Conservation (phyloP, 2,888 invertebrate species). For the Anticlea derivata region DNA sequence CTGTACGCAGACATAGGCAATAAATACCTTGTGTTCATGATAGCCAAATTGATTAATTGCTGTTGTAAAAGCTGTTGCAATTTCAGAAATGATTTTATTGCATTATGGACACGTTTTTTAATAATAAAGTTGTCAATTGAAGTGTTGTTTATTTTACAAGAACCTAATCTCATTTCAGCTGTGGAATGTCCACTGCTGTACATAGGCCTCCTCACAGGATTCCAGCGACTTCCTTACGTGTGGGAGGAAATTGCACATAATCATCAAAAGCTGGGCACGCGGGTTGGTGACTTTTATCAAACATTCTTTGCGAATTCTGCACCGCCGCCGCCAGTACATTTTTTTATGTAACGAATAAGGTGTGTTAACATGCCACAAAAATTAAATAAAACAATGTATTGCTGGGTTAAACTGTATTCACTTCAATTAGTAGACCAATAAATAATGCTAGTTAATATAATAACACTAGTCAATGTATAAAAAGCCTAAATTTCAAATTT, state of each 20-base stretch:
- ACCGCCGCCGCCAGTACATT: too few species aligned
- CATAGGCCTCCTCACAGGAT: too few species aligned
- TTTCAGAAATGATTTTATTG: slow-evolving; percentile 16
- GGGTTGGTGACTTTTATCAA: too few species aligned
- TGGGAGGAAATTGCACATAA: too few species aligned
- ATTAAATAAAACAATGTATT: slow-evolving; percentile 42
- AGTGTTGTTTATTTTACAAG: slow-evolving; percentile 3
- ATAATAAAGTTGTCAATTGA: slow-evolving; percentile 1
- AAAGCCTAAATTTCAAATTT: slow-evolving; percentile 66
- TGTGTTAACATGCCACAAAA: too few species aligned
- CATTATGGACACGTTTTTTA: slow-evolving; percentile 13
- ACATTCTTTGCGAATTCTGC: too few species aligned
- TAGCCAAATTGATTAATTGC: slow-evolving; percentile 33
- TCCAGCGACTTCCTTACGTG: too few species aligned
- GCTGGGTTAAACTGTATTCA: slow-evolving; percentile 71
- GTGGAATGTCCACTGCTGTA: too few species aligned
- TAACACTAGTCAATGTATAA: slow-evolving; percentile 73
- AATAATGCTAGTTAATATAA: slow-evolving; percentile 56
- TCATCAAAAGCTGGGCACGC: too few species aligned
- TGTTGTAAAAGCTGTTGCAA: slow-evolving; percentile 17
- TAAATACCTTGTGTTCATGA: slow-evolving; percentile 37
- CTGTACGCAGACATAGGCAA: background rate
- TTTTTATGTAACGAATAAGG: too few species aligned
- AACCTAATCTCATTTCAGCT: too few species aligned
- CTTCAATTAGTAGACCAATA: slow-evolving; percentile 64